Evolutionary conservation across 2,888 invertebrate genomes (phyloP).

Genomic region (Hypomecis punctinalis): DNA sequence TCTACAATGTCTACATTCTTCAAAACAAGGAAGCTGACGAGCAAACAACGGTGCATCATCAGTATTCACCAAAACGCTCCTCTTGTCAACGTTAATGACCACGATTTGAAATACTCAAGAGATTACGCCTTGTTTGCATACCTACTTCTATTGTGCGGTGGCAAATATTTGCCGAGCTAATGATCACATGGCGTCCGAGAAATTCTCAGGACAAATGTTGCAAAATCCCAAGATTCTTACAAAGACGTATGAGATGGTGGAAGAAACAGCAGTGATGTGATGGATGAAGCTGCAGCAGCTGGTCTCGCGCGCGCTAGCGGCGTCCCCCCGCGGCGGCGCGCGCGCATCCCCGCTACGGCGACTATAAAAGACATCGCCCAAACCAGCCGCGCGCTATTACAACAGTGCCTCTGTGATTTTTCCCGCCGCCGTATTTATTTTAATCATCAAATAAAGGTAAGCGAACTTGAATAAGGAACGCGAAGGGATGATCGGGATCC

Average conservation of each 20-base stretch:
- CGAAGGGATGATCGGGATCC: conserved; percentile 61
- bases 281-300: conserved; percentile 15
- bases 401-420: conserved; percentile 83
- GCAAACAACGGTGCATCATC: conserved; percentile 29
- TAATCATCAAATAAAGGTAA: conserved; percentile 74
- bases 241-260: neutral
- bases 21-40: conserved; percentile 15
- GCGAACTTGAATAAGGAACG: conserved; percentile 65
- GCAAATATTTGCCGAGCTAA: conserved; percentile 28
- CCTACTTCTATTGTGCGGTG: conserved; percentile 27
- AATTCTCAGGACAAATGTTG: conserved; percentile 19
- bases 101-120: conserved; percentile 18
- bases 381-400: conserved; percentile 84
- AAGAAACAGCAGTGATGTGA: neutral
- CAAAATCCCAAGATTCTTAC: neutral
- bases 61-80: conserved; percentile 26
- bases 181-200: conserved; percentile 24
- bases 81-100: conserved; percentile 26
- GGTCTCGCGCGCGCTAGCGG: conserved; percentile 33
- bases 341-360: conserved; percentile 78
- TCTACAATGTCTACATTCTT: conserved; percentile 14
- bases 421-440: conserved; percentile 77
- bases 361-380: conserved; percentile 79
- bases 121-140: conserved; percentile 31
- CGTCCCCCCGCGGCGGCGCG: conserved; percentile 63